Conservation (phyloP, 1,140 invertebrate species). For the Caenorhabditis brenneri region DNA sequence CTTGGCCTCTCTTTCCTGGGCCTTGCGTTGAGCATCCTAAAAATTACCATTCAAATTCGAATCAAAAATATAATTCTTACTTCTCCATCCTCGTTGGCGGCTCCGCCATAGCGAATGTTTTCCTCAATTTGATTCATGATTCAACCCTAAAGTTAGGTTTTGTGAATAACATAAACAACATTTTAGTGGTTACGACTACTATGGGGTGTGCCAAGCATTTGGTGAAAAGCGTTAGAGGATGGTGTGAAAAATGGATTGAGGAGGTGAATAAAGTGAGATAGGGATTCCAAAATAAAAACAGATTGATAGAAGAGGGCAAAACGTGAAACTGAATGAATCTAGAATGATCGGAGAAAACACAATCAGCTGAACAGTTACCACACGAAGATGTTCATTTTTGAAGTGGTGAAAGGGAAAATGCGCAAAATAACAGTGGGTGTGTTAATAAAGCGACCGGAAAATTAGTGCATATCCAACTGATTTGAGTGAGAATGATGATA, state of each 20-base stretch:
- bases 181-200: constrained; percentile 3
- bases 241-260: neutral
- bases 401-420: neutral
- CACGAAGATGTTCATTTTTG: neutral
- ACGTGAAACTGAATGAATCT: neutral
- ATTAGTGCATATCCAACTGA: constrained; percentile 17
- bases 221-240: constrained; percentile 34
- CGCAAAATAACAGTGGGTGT: neutral
- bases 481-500: neutral
- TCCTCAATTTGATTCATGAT: constrained; percentile 48
- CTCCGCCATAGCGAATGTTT: constrained; percentile 55
- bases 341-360: neutral
- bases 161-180: neutral
- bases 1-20: constrained; percentile 59
- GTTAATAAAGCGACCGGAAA: neutral
- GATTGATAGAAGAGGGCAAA: constrained; percentile 28
- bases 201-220: constrained; percentile 29
- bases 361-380: neutral
- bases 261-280: neutral
- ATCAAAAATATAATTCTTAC: neutral
- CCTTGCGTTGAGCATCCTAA: constrained; percentile 60
- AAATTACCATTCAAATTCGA: neutral
- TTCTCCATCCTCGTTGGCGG: constrained; percentile 52
- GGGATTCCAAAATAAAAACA: neutral
- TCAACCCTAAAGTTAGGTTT: neutral